Base-by-base conservation (phyloP, 2,888 invertebrate species). In the Drosophila diplacantha region DNA sequence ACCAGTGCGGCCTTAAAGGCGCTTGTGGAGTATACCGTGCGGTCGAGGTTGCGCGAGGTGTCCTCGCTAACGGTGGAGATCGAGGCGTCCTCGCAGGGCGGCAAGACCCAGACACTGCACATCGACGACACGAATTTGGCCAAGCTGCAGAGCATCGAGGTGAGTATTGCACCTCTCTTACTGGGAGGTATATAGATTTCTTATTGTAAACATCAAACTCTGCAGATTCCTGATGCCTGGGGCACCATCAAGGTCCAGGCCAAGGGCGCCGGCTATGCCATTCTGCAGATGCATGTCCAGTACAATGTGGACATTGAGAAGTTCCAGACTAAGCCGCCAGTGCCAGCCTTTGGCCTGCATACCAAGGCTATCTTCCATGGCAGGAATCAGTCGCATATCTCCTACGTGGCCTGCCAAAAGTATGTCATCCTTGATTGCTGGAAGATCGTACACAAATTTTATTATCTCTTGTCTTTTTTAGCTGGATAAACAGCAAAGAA, bases 241-340 rank as follows among this genome's bases (percentile, higher is more conserved):
- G 98, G 98, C 81, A 96, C 96, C 1, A 95, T 98, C 35, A 95
- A 96, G 88, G 96, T 97, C 44, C 93, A 95, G 76, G 97, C 96
- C 0, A 94, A 93, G 85, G 98, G 98, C 71, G 95, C 96, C 4
- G 98, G 98, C n/a, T 95, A 95, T 89, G 97, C 97, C 5, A 93
- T 98, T 81, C 90, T 98, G 73, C 97, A 98, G 90, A 93, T 98
- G 93, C 93, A 95, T 34, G 95, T 96, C 26, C 94, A 95, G 86
- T 97, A 96, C 89, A 96, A 96, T 89, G 96, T 97, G 51, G 96
- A 96, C 87, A 92, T 93, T 75, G 90, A 91, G 53, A 92, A 92
- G 85, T 96, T 95, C 91, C 95, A 96, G 89, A 96, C 96, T 0
- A 90, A 91, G 76, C 97, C 97, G 37, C 96, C 97, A 0, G 89